Evolutionary conservation across 2,113 vertebrate genomes (phyloP), one percentile per base, ranked within the genome.

Genomic region (Rattus norvegicus): DNA sequence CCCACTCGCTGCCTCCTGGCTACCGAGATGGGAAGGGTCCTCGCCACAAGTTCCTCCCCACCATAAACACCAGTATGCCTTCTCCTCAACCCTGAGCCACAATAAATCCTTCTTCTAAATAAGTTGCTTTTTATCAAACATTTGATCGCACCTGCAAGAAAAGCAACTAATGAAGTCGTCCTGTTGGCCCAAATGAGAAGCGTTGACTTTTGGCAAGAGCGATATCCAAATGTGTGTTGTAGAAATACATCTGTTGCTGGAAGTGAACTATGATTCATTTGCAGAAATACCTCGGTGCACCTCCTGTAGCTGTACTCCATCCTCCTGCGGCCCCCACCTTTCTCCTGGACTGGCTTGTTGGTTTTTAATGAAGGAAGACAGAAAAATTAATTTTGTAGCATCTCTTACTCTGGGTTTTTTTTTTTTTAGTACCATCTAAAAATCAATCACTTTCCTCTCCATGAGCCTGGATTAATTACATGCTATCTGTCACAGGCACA

Each of bases 381-480:
- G 67, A 83, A 95, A 70, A 39, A 81, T 39, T 90, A 76, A 80
- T 80, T 90, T 72, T 88, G n/a, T 24, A 67, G 54, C 7, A 2
- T 24, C 88, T 83, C 87, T 94, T 72, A 65, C 67, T 30, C 24
- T 5, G 0, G n/a, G n/a, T 94, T 89, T 95, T 63, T 24, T 24
- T 24, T 30, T 30, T 93, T 95, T 93, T 88, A 47, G 92, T 92
- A 36, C 52, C 16, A 67, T 77, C 76, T 88, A 93, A 95, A 43
- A 92, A 70, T 91, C 52, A 72, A 61, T 94, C 5, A 7, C 61
- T 84, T 94, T 94, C 26, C 72, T 92, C 86, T 92, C 93, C 75
- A 81, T 43, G 33, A 96, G 87, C 76, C 36, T 93, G 70, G 87
- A 88, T 96, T 96, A 89, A 96, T 94, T 90, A 76, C 59, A 67